phyloP scores from a whole-genome alignment of 2,797 vertebrate species.

The Phrynocephalus forsythii region DNA sequence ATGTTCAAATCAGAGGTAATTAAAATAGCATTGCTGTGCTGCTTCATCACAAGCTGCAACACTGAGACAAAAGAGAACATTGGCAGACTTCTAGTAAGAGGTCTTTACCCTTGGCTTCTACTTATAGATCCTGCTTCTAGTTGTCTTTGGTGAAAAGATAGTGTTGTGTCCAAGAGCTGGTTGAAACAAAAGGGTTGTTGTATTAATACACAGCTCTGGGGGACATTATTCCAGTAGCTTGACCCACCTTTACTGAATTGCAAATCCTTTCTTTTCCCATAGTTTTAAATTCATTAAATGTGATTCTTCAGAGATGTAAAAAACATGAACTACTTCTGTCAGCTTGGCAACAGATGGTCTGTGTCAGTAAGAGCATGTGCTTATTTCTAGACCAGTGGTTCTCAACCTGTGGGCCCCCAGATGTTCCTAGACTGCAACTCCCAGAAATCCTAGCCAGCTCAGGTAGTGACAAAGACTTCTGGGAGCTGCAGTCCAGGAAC shows the following conservation, averaged over 20 bases:
- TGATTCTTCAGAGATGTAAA: conserved; percentile 34
- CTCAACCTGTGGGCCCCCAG: too few relatives aligned
- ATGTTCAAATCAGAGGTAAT: conserved; percentile 62
- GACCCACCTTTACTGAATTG: conserved; percentile 10
- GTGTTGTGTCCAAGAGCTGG: conserved; percentile 1
- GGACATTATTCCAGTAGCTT: conserved; percentile 12
- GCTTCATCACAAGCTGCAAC: conserved; percentile 52
- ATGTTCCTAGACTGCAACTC: too few relatives aligned
- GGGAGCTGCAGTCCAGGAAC: too few relatives aligned
- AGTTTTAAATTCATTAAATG: conserved; percentile 57
- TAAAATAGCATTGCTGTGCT: conserved; percentile 58
- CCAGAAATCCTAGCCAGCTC: too few relatives aligned
- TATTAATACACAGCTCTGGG: conserved; percentile 47
- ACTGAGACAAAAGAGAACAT: conserved; percentile 38
- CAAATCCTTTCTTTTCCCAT: conserved; percentile 49
- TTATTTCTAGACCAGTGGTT: not conserved
- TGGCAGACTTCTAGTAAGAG: conserved; percentile 44
- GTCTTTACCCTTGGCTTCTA: conserved; percentile 47
- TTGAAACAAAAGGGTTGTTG: conserved; percentile 44
- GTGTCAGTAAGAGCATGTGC: not conserved
- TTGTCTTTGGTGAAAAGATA: conserved; percentile 46
- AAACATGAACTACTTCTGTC: conserved; percentile 20
- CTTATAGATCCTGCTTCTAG: conserved; percentile 39
- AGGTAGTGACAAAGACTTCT: too few relatives aligned
- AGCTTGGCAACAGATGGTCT: conserved; percentile 47